A percentile compares a stretch with the other conserved stretches of the same genome.
These are phyloP conservation scores for Leucoraja ocellata DNA, from an alignment of 2,797 vertebrate genomes.

Conservation along the genomic window DNA sequence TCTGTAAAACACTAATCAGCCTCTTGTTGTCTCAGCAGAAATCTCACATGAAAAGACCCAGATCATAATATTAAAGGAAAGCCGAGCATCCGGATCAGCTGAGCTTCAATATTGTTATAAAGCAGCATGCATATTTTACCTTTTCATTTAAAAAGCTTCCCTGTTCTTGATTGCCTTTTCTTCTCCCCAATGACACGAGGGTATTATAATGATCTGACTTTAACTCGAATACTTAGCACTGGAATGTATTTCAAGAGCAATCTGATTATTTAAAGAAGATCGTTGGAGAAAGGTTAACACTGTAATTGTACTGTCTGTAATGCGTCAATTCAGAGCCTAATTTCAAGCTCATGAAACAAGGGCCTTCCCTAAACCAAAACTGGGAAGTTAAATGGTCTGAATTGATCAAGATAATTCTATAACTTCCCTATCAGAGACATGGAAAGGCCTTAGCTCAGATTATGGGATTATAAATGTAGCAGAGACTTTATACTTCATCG, in stretches of 20 bases:
- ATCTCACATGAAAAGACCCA: neutral
- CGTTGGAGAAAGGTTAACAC: too few species aligned
- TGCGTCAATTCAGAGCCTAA: neutral
- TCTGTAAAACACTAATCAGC: conserved; percentile 19
- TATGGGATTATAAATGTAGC: too few species aligned
- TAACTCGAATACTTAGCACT: neutral
- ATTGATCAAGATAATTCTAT: neutral
- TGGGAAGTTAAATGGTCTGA: neutral
- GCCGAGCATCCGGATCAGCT: neutral
- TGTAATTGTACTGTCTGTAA: neutral
- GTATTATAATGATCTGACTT: conserved; percentile 22
- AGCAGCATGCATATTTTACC: too few species aligned
- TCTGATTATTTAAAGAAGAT: neutral
- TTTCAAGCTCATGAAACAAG: neutral
- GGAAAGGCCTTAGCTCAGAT: neutral
- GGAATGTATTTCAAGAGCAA: too few species aligned
- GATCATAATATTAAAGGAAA: conserved; percentile 13
- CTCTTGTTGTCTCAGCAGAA: conserved; percentile 10
- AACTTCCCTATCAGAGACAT: neutral
- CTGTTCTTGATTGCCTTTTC: neutral
- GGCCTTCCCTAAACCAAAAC: neutral
- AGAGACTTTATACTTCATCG: too few species aligned
- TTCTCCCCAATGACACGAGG: neutral
- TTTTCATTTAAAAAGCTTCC: conserved; percentile 14
- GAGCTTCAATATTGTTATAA: neutral